Evolutionary conservation across 1,140 invertebrate species (phyloP), one percentile per base, ranked within the genome.

Genomic region (Hirudo medicinalis): DNA sequence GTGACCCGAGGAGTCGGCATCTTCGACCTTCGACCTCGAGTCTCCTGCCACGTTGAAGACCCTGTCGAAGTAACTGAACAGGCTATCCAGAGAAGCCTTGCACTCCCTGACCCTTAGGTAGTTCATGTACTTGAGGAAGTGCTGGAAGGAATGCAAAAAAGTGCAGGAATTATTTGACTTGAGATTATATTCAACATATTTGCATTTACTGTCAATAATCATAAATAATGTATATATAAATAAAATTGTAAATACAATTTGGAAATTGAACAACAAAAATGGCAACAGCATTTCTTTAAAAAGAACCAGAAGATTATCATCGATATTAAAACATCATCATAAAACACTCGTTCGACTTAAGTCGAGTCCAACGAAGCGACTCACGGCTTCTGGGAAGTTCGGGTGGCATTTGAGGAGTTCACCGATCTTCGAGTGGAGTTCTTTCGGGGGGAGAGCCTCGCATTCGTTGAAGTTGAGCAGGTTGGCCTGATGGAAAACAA

Each of bases 51-150:
- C 73, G 4, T 76, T 75, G 67, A 78, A 79, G 67, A 86, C 86
- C 72, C 89, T 86, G 79, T 93, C 90, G 78, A 92, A 91, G 78
- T 89, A 91, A 76, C 91, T 88, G 82, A 91, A 89, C 0, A 94
- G 82, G 75, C 89, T 89, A 75, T 91, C 87, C 71, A 91, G 79
- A 0, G 91, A 89, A 2, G 90, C 91, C 78, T 89, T 89, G 79
- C 90, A 91, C 80, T 95, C 92, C 77, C 89, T 89, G 5, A 91
- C 86, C 40, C 92, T 83, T 55, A 94, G 80, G 77, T 88, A 91
- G 81, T 94, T 95, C 75, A 95, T 82, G 78, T 92, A 96, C 77
- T 89, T 91, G 40, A 96, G 82, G 79, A 90, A 94, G 85, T 94
- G 90, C 87, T 92, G 81, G 5, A 9, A 49, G 19, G 32, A 25